Conservation (phyloP, 2,888 invertebrate genomes). For the Nycteola revayana region DNA sequence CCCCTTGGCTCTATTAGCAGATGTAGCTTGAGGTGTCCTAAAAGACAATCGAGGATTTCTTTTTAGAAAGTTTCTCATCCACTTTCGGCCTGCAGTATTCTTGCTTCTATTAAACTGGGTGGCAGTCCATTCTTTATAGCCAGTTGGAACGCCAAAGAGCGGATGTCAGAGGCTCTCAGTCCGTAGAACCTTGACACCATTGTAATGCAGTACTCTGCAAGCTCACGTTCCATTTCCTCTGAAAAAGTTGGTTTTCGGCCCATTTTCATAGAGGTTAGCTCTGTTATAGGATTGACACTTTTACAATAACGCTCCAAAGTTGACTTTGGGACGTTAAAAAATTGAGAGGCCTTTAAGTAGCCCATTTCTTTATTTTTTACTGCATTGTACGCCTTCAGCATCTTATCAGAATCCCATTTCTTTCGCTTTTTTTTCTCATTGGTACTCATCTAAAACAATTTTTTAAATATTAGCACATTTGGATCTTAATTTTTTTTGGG, state of each 20-base stretch:
- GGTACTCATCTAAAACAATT: too few species aligned
- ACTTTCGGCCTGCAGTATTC: conserved; percentile 8
- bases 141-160: conserved; percentile 9
- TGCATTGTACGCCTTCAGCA: too few species aligned
- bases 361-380: conserved; percentile 7
- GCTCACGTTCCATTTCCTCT: conserved; percentile 5
- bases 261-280: neutral
- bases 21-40: conserved; percentile 6
- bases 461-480: too few species aligned
- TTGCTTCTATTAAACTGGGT: conserved; percentile 6
- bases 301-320: conserved; percentile 10
- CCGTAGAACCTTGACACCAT: conserved; percentile 1
- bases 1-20: conserved; percentile 9
- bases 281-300: conserved; percentile 2
- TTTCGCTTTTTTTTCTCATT: too few species aligned
- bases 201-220: conserved; percentile 5
- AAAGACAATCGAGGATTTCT: conserved; percentile 6
- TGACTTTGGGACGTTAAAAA: conserved; percentile 8
- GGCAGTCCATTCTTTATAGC: conserved; percentile 6
- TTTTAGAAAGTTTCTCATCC: conserved; percentile 10
- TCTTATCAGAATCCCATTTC: too few species aligned
- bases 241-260: conserved; percentile 4
- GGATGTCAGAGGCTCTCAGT: neutral
- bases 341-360: conserved; percentile 5
- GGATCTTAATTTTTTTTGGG: too few species aligned